These are phyloP conservation scores for Leptopilina clavipes DNA, from an alignment of 1,140 invertebrate genomes.

Conservation along the genomic window DNA sequence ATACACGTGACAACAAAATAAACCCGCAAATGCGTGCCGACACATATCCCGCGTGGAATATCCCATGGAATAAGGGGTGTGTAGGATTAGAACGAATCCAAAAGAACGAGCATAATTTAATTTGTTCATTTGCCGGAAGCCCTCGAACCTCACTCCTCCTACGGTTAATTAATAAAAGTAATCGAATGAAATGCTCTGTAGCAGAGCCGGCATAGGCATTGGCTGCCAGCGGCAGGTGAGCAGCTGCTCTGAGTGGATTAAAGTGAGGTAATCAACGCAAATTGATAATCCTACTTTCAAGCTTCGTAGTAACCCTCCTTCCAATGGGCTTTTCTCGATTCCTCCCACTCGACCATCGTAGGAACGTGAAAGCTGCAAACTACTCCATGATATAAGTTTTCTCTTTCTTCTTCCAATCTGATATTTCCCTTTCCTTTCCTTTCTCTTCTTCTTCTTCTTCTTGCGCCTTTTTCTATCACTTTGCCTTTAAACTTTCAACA, in stretches of 20 bases:
- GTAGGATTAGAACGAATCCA: conserved; percentile 39
- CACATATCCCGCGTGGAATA: not conserved
- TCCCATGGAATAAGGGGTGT: not conserved
- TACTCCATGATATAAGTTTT: conserved; percentile 39
- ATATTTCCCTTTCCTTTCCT: conserved; percentile 44
- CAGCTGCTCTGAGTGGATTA: conserved; percentile 71
- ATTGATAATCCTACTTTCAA: conserved; percentile 71
- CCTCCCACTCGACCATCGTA: conserved; percentile 35
- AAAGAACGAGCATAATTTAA: conserved; percentile 62
- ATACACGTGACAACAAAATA: not conserved
- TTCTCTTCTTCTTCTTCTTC: conserved; percentile 7
- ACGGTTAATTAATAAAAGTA: conserved; percentile 70
- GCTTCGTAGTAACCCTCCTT: conserved; percentile 45
- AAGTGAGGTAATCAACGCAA: conserved; percentile 71
- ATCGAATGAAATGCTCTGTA: conserved; percentile 65
- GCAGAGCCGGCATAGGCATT: conserved; percentile 48
- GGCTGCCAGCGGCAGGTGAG: conserved; percentile 65
- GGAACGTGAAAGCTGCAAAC: conserved; percentile 36
- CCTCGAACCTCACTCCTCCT: conserved; percentile 39
- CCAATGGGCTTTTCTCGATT: conserved; percentile 22
- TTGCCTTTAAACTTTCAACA: conserved; percentile 23
- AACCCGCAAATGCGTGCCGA: not conserved
- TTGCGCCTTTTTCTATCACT: conserved; percentile 8
- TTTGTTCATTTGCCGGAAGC: conserved; percentile 63
- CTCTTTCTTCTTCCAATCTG: conserved; percentile 48